Percentiles rank a stretch among this genome's conserved stretches.
phyloP scores from a whole-genome alignment of 2,888 invertebrate species.

The Diaperis boleti region DNA sequence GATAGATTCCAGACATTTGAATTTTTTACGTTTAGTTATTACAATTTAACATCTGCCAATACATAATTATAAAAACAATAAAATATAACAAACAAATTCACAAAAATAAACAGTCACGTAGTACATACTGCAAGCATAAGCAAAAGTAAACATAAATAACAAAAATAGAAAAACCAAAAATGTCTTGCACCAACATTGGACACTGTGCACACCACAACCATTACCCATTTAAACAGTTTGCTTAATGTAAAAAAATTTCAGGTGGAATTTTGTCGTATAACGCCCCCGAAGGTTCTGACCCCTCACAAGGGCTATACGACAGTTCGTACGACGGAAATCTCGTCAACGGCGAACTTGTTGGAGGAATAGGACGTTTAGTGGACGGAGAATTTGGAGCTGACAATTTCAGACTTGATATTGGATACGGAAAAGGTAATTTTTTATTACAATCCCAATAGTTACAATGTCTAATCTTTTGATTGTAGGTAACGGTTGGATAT shows the following conservation, averaged over 20 bases:
- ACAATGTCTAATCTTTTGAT: background rate
- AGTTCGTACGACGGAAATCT: constrained; percentile 75
- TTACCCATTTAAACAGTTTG: too few species aligned
- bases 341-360: constrained; percentile 66
- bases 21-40: too few species aligned
- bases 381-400: constrained; percentile 76
- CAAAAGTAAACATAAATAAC: too few species aligned
- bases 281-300: constrained; percentile 69
- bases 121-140: too few species aligned
- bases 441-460: constrained; percentile 2
- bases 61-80: too few species aligned
- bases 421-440: constrained; percentile 70
- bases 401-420: constrained; percentile 73
- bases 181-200: too few species aligned
- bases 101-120: too few species aligned
- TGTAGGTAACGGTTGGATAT: constrained; percentile 80
- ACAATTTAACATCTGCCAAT: too few species aligned
- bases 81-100: too few species aligned
- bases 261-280: constrained; percentile 71
- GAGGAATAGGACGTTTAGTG: constrained; percentile 78
- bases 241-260: constrained; percentile 51
- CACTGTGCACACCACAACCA: too few species aligned
- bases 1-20: too few species aligned
- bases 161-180: too few species aligned
- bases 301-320: constrained; percentile 70